Evolutionary conservation across 2,888 invertebrate genomes (phyloP).

Genomic region (Alloplasta piceator): DNA sequence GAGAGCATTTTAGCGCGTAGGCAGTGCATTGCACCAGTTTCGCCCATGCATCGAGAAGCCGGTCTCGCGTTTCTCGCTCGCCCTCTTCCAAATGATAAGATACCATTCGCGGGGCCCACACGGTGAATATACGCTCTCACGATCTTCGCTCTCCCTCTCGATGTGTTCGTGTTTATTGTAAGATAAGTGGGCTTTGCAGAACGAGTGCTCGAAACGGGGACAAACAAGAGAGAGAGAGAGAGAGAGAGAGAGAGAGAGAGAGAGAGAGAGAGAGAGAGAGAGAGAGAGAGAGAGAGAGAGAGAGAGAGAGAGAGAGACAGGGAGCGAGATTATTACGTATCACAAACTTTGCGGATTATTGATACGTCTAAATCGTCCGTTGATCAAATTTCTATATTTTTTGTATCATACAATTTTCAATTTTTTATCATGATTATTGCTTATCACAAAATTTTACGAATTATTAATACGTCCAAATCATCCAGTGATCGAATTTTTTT

Average conservation of each 20-base stretch:
- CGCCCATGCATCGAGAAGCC: conserved; percentile 68
- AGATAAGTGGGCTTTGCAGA: conserved; percentile 53
- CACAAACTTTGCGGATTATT: conserved; percentile 43
- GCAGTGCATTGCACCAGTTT: conserved; percentile 67
- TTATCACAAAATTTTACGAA: conserved; percentile 19
- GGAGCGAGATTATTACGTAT: not conserved
- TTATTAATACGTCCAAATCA: conserved; percentile 37
- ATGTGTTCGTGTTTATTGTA: conserved; percentile 32
- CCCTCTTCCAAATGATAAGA: conserved; percentile 68
- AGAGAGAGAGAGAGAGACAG: conserved; percentile 3
- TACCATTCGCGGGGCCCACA: conserved; percentile 57
- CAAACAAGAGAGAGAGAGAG: conserved; percentile 32
- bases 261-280: not conserved
- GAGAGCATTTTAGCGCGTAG: conserved; percentile 69
- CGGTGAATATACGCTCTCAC: conserved; percentile 45
- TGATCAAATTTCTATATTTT: conserved; percentile 24
- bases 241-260: conserved; percentile 14
- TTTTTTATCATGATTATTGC: not conserved
- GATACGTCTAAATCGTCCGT: conserved; percentile 16
- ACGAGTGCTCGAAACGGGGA: conserved; percentile 57
- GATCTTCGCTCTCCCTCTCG: conserved; percentile 20
- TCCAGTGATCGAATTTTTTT: conserved; percentile 26
- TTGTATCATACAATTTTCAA: too few relatives aligned
- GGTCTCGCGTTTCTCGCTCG: conserved; percentile 49
- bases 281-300: conserved; percentile 14